Percentiles rank a stretch among this genome's conserved stretches.
These are phyloP conservation scores for Sebastes umbrosus DNA, from an alignment of 2,797 vertebrate genomes.

Conservation along the genomic window DNA sequence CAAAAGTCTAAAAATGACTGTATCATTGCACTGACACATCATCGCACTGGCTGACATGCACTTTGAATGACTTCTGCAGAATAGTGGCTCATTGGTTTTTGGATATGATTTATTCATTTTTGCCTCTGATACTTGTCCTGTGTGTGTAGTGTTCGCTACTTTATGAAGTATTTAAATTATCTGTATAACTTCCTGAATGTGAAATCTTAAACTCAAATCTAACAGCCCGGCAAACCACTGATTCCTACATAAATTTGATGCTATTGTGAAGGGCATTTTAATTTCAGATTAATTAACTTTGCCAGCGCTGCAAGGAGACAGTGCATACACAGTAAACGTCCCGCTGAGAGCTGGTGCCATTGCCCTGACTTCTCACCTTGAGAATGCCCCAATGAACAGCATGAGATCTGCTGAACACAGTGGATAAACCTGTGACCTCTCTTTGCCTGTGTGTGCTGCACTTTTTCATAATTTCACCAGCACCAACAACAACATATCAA, in stretches of 20 bases:
- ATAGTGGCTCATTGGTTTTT: constrained; percentile 11
- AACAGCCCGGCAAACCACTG: background rate
- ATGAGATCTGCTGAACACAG: constrained; percentile 58
- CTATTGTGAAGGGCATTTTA: constrained; percentile 42
- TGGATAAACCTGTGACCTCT: constrained; percentile 37
- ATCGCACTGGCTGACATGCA: constrained; percentile 13
- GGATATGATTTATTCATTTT: background rate
- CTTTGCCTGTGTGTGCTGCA: background rate
- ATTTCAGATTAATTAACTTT: constrained; percentile 58
- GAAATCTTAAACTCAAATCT: constrained; percentile 1
- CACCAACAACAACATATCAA: background rate
- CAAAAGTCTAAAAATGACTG: constrained; percentile 53
- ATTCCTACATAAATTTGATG: background rate
- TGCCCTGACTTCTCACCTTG: constrained; percentile 66
- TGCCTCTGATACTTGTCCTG: background rate
- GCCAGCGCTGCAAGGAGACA: constrained; percentile 49
- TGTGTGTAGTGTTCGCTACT: constrained; percentile 4
- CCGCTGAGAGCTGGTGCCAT: constrained; percentile 50
- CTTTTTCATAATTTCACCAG: background rate
- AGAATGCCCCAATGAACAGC: constrained; percentile 51
- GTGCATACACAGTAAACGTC: constrained; percentile 24
- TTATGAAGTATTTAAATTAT: background rate
- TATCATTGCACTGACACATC: constrained; percentile 45
- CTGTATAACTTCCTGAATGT: background rate
- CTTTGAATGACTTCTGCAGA: constrained; percentile 45